phyloP scores from a whole-genome alignment of 1,140 invertebrate genomes.

The Frieseomelitta varia region DNA sequence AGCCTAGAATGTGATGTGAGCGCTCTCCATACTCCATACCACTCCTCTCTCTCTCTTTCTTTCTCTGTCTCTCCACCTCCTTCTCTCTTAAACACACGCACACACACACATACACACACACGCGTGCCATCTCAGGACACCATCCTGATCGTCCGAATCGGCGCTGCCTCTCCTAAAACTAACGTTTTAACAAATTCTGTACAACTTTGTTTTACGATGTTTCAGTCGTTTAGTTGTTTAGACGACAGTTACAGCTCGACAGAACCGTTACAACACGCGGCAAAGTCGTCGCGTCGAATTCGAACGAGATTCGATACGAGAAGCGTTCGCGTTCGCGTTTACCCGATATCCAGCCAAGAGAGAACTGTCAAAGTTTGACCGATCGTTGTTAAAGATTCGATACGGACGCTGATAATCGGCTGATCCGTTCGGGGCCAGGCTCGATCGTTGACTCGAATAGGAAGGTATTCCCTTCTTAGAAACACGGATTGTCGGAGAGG shows the following conservation, averaged over 20 bases:
- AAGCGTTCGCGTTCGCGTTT: neutral
- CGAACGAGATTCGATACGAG: neutral
- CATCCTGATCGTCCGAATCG: slow-evolving; percentile 1
- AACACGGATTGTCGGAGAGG: neutral
- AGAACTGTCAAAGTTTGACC: neutral
- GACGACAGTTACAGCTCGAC: neutral
- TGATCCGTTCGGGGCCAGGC: neutral
- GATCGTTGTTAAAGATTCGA: neutral
- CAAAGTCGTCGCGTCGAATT: too few species aligned
- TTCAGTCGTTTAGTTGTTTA: neutral
- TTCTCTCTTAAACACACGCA: neutral
- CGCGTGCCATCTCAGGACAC: neutral
- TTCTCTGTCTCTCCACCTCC: neutral
- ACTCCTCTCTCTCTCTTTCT: slow-evolving; percentile 45
- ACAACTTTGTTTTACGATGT: neutral
- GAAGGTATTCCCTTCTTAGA: neutral
- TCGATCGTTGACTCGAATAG: neutral
- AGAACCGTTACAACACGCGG: too few species aligned
- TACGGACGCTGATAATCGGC: neutral
- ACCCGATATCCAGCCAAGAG: neutral
- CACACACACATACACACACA: too few species aligned
- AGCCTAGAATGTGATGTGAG: slow-evolving; percentile 83
- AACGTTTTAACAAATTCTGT: slow-evolving; percentile 14
- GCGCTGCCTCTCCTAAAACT: neutral
- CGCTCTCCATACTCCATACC: slow-evolving; percentile 71